Conservation (phyloP, 2,797 vertebrate species). For the Rousettus madagascariensis region DNA sequence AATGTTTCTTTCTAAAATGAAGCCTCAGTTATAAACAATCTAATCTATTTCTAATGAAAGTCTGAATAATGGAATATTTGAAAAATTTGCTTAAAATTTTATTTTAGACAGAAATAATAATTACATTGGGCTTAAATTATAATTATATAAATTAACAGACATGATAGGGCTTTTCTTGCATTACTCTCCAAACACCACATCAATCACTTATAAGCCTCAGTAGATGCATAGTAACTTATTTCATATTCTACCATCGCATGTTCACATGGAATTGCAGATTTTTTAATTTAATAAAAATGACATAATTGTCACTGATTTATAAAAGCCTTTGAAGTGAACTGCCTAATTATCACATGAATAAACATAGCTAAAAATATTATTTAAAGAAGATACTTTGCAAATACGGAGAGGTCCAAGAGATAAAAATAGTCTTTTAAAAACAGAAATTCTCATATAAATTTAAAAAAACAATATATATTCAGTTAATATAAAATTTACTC, state of each 20-base stretch:
- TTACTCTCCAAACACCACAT: conserved; percentile 61
- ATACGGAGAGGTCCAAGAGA: not conserved
- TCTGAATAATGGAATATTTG: not conserved
- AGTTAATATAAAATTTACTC: not conserved
- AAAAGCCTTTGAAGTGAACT: conserved; percentile 7
- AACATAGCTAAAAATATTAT: conserved; percentile 62
- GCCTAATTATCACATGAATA: not conserved
- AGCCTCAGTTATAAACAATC: conserved; percentile 31
- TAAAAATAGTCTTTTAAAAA: conserved; percentile 38
- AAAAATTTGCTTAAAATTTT: conserved; percentile 51
- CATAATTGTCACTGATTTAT: conserved; percentile 3
- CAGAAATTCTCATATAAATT: not conserved
- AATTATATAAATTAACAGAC: conserved; percentile 71
- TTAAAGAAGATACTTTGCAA: conserved; percentile 47
- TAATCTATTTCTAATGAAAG: conserved; percentile 59
- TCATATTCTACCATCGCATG: not conserved
- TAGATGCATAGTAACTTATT: not conserved
- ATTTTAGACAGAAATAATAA: conserved; percentile 58
- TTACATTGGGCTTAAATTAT: conserved; percentile 57
- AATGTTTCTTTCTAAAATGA: conserved; percentile 35
- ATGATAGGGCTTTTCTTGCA: conserved; percentile 50
- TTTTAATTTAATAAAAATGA: conserved; percentile 14
- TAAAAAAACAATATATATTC: not conserved
- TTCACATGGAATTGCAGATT: not conserved
- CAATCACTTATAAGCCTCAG: conserved; percentile 68